Evolutionary conservation across 1,140 invertebrate species (phyloP), one percentile per base, ranked within the genome.

Genomic region (Meteorus sp.): DNA sequence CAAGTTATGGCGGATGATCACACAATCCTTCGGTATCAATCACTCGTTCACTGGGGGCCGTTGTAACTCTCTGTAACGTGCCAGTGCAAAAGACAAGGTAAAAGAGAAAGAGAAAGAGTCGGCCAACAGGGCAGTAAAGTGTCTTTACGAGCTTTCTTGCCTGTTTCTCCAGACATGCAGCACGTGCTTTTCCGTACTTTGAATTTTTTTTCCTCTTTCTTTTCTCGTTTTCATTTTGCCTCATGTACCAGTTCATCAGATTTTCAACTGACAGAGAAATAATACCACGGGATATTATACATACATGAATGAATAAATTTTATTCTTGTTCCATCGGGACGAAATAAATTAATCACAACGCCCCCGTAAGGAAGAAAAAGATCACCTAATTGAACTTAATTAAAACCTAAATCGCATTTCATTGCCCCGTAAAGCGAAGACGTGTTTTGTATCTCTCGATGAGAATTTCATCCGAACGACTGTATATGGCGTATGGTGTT

Each of bases 11-110:
- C 64, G 66, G 67, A 73, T 73, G 73, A 78, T 73, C 70, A 62
- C 69, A 73, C 73, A 74, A 77, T 75, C 64, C 65, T 59, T 50
- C 59, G 69, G 65, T 70, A 77, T 77, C 75, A 70, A 77, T 79
- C 75, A 73, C 64, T 48, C 58, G 62, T 65, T 63, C 60, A 45
- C 47, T 29, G 51, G 37, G 55, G 55, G 61, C 60, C 43, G 48
- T 62, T 67, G 65, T 63, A 67, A 67, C 63, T 67, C 62, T 69
- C 62, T 56, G 57, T 43, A 52, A 59, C 53, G 57, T 61, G n/a
- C n/a, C n/a, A n/a, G n/a, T n/a, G n/a, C n/a, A n/a, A n/a, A n/a
- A n/a, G n/a, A n/a, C n/a, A n/a, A n/a, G n/a, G n/a, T n/a, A n/a
- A n/a, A n/a, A n/a, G n/a, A n/a, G 63, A 29, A 33, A 51, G 53